These are phyloP conservation scores for Troides oblongomaculatus DNA, from an alignment of 2,888 invertebrate species.

Conservation along the genomic window DNA sequence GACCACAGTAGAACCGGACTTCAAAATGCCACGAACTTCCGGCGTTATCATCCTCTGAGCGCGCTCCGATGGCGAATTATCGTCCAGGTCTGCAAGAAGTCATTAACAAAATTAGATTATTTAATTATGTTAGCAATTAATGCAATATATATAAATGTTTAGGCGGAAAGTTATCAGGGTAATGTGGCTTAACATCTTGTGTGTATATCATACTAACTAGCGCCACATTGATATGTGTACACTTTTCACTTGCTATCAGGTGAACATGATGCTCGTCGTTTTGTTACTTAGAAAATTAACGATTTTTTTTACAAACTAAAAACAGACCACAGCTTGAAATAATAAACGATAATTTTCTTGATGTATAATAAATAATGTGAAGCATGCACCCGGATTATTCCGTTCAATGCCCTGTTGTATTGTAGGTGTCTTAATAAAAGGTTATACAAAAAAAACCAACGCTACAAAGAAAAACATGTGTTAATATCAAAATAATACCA, in stretches of 20 bases:
- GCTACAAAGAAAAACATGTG: conserved; percentile 6
- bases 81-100: conserved; percentile 61
- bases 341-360: neutral
- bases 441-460: neutral
- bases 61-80: conserved; percentile 70
- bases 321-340: neutral
- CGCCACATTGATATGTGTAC: too few species aligned
- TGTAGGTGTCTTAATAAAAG: neutral
- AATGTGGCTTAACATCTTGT: too few species aligned
- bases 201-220: too few species aligned
- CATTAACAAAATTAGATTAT: neutral
- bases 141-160: too few species aligned
- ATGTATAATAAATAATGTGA: neutral
- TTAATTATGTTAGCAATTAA: too few species aligned
- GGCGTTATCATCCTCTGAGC: conserved; percentile 78
- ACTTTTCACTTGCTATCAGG: too few species aligned
- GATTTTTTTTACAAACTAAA: neutral
- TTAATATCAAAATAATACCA: conserved; percentile 15
- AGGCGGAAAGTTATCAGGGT: too few species aligned
- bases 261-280: too few species aligned
- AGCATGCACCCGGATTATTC: neutral
- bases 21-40: conserved; percentile 78
- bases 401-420: neutral
- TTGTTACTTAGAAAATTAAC: too few species aligned
- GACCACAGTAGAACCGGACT: conserved; percentile 72